A percentile compares a stretch with the other conserved stretches of the same genome.
These are phyloP conservation scores for Artibeus lituratus DNA, from an alignment of 2,797 vertebrate genomes.

Conservation along the genomic window DNA sequence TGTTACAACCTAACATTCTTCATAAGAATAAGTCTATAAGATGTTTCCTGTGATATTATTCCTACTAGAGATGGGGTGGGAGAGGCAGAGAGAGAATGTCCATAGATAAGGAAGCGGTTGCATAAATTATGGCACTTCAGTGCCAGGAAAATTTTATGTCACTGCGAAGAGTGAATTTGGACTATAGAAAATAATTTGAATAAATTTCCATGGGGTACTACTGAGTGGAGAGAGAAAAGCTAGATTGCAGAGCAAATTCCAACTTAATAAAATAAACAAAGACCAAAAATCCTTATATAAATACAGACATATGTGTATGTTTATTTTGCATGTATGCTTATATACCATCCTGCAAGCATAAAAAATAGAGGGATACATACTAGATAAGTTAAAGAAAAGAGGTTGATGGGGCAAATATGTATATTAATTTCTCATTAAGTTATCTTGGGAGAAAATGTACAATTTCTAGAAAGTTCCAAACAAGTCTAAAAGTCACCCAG, in stretches of 20 bases:
- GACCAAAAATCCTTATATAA: not conserved
- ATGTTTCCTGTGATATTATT: not conserved
- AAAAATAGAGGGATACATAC: not conserved
- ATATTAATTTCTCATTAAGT: not conserved
- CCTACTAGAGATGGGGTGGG: not conserved
- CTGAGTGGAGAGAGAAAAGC: rapidly evolving
- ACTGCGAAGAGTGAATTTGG: not conserved
- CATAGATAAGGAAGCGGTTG: not conserved
- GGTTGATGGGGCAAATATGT: not conserved
- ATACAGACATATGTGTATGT: not conserved
- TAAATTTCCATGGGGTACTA: not conserved
- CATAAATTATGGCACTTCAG: not conserved
- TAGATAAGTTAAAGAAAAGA: not conserved
- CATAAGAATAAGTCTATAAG: not conserved
- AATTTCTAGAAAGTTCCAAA: not conserved
- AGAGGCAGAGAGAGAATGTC: not conserved
- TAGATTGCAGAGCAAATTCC: not conserved
- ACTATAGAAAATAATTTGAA: not conserved
- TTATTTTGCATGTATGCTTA: not conserved
- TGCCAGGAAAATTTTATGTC: not conserved
- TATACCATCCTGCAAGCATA: not conserved
- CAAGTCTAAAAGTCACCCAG: not conserved
- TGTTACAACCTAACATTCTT: not conserved
- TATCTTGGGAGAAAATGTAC: not conserved
- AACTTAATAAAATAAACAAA: not conserved